Base-by-base conservation (phyloP, 2,888 invertebrate genomes). In the Calliopum simillimum region DNA sequence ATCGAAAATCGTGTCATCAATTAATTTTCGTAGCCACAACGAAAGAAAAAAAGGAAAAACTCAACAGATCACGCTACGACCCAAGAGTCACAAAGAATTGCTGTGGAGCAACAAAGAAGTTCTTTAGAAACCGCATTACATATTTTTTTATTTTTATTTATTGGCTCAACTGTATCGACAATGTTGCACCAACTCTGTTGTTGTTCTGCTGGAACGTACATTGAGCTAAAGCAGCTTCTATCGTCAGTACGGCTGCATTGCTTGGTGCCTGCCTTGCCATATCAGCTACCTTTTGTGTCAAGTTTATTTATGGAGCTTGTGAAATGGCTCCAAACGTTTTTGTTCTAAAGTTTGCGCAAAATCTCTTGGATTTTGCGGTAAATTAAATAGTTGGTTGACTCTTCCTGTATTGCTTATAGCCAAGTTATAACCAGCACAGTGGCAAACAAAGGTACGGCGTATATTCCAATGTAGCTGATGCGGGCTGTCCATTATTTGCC, bases 281-380 rank as follows among this genome's bases (percentile, higher is more conserved):
- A 41, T 43, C 46, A 8, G 19, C 56, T 47, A 47, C 56, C 65
- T 67, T 47, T 56, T 58, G 56, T 58, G 66, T 47, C 58, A 67
- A 44, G 58, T 47, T 67, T 67, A 67, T 67, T 67, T 67, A 67
- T 67, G 58, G 66, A 25, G 58, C 14, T 46, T 14, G 56, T 21
- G n/a, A n/a, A n/a, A n/a, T n/a, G 33, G 56, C 13, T 19, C 16
- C 16, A 23, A 66, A 44, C 56, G 47, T 56, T 43, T 66, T 41
- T 8, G 55, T 66, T 55, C 66, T 67, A 58, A 58, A 25, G 56
- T 67, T 13, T 16, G 58, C 25, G 46, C 53, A 14, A 16, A 5
- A 33, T 44, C 19, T 44, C 61, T 61, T 44, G 61, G 53, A 12
- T 51, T 58, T 66, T 67, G 56, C 66, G 66, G 66, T 58, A 67